Evolutionary conservation across 1,140 invertebrate species (phyloP), one percentile per base, ranked within the genome.

Genomic region (Papilio polytes): DNA sequence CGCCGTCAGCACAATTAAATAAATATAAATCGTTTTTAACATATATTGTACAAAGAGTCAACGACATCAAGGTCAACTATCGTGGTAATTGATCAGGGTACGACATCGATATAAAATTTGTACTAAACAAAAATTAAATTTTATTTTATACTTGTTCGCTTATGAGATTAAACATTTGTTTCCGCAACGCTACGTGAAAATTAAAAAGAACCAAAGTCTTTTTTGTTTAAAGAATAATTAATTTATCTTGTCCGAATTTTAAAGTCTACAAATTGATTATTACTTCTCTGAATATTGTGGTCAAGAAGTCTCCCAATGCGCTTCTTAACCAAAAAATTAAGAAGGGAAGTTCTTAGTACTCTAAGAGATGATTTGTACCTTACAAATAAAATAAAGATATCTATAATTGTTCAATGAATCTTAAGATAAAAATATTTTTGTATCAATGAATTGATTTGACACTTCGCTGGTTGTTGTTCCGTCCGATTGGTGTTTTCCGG

Each of bases 401-500:
- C 15, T 48, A 15, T 15, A 48, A n/a, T 2, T 41, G 46, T 13
- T 48, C 13, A 48, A 48, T 48, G 12, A 48, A 48, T 13, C 46
- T 48, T 48, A 12, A 48, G 46, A 74, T n/a, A 41, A 70, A 76
- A 46, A 48, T 70, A 76, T 81, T 31, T 82, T 41, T 70, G 77
- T 41, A 80, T 82, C 78, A 70, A 76, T 84, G 80, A 84, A 84
- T 85, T 82, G 83, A 84, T 85, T 87, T 85, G 82, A 83, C 85
- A 87, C 86, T 85, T 87, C 82, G 80, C 79, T 51, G 72, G 76
- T 83, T 79, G 81, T 77, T 82, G 74, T 80, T 80, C 80, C 44
- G 53, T 44, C 83, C 90, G 90, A 90, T 90, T 89, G 88, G 90
- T 91, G 83, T 86, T 89, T 90, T 92, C 87, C 90, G 92, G 88